phyloP scores from a whole-genome alignment of 1,140 invertebrate genomes.

The Manduca sexta region DNA sequence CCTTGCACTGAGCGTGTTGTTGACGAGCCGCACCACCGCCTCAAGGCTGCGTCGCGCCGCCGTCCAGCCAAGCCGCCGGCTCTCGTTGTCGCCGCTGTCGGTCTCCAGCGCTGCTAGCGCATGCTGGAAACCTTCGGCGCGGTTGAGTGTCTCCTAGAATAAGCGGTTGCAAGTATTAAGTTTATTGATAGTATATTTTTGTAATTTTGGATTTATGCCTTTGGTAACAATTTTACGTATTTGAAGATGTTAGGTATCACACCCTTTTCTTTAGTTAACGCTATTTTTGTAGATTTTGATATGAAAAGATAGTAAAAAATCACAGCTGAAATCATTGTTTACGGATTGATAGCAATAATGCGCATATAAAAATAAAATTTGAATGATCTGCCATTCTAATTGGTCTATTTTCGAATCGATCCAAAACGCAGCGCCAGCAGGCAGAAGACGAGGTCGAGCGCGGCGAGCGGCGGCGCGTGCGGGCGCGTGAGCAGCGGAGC shows the following conservation, averaged over 20 bases:
- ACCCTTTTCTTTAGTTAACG: too few relatives aligned
- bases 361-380: too few relatives aligned
- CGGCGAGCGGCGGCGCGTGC: constrained; percentile 85
- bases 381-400: constrained; percentile 41
- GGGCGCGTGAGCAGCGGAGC: constrained; percentile 89
- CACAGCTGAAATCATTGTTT: too few relatives aligned
- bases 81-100: constrained; percentile 74
- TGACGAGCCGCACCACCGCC: constrained; percentile 86
- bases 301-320: too few relatives aligned
- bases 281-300: too few relatives aligned
- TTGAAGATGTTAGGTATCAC: too few relatives aligned
- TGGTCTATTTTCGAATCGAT: too few relatives aligned
- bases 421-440: constrained; percentile 87
- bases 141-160: constrained; percentile 40
- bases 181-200: neutral
- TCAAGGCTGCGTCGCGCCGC: constrained; percentile 82
- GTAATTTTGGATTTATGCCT: neutral
- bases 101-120: constrained; percentile 86
- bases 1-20: constrained; percentile 86
- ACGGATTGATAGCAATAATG: too few relatives aligned
- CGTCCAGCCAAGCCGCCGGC: constrained; percentile 78
- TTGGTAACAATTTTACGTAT: too few relatives aligned
- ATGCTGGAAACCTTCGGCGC: constrained; percentile 72
- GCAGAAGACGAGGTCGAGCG: constrained; percentile 88
- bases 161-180: neutral